Evolutionary conservation across 2,113 vertebrate genomes (phyloP).

Genomic region (Mormyrus lacerda): DNA sequence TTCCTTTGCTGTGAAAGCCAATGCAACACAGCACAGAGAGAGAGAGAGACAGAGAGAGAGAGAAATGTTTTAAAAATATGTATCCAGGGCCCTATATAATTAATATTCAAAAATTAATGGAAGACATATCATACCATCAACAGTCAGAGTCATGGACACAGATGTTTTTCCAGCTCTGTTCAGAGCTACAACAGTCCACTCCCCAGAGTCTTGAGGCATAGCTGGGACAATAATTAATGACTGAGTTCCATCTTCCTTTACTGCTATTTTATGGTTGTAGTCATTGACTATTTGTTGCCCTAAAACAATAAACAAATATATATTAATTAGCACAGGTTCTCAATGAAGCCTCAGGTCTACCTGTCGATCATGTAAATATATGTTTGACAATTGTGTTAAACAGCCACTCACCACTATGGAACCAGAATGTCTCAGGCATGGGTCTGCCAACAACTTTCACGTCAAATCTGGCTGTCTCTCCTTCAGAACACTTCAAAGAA

Average conservation of each 20-base stretch:
- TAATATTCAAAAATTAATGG: neutral
- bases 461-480: slow-evolving; percentile 95
- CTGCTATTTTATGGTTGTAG: slow-evolving; percentile 90
- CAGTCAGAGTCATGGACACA: slow-evolving; percentile 75
- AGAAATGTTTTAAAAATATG: neutral
- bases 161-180: slow-evolving; percentile 90
- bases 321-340: neutral
- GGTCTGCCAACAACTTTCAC: slow-evolving; percentile 95
- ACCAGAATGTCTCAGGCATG: slow-evolving; percentile 97
- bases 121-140: slow-evolving; percentile 69
- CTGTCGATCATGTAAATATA: neutral
- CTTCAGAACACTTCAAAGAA: slow-evolving; percentile 86
- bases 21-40: neutral
- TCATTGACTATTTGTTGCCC: slow-evolving; percentile 91
- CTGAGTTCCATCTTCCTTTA: slow-evolving; percentile 96
- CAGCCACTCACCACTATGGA: slow-evolving; percentile 77
- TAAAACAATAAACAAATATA: slow-evolving; percentile 37
- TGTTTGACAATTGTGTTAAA: neutral
- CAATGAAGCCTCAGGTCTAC: neutral
- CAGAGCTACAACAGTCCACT: slow-evolving; percentile 91
- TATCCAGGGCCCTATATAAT: neutral
- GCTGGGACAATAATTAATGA: slow-evolving; percentile 91
- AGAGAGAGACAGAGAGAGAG: neutral
- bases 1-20: slow-evolving; percentile 62
- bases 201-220: slow-evolving; percentile 83